Evolutionary conservation across 1,140 invertebrate genomes (phyloP).

Genomic region (Drepana arcuata): DNA sequence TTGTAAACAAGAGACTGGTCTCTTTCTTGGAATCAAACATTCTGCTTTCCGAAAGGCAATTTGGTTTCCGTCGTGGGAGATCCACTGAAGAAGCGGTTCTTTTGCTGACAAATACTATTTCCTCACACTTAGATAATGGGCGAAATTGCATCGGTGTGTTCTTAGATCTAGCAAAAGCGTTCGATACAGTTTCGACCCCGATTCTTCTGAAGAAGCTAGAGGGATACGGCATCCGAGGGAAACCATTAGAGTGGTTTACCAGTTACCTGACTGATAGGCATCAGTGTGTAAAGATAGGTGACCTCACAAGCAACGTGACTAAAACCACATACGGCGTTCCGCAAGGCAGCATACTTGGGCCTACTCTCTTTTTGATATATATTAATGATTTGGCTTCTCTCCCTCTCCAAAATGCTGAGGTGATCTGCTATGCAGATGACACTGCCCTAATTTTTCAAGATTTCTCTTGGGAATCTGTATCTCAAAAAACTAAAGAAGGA

Average conservation of each 20-base stretch:
- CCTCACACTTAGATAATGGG: not conserved
- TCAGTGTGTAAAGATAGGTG: not conserved
- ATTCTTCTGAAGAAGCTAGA: not conserved
- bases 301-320: not conserved
- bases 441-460: conserved; percentile 6
- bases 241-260: not conserved
- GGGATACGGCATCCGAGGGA: not conserved
- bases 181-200: not conserved
- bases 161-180: not conserved
- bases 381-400: conserved; percentile 4
- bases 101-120: not conserved
- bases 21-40: not conserved
- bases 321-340: conserved; percentile 1
- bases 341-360: conserved; percentile 8
- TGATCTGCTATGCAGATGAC: conserved; percentile 7
- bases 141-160: not conserved
- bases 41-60: not conserved
- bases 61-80: not conserved
- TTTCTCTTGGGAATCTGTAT: too few relatives aligned
- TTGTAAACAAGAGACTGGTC: not conserved
- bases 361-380: conserved; percentile 8
- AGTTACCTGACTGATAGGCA: not conserved
- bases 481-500: too few relatives aligned
- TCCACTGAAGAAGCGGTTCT: conserved; percentile 7
- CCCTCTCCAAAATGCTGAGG: conserved; percentile 4